These are phyloP conservation scores for Meandrusa payeni DNA, from an alignment of 2,888 invertebrate species.

Conservation along the genomic window DNA sequence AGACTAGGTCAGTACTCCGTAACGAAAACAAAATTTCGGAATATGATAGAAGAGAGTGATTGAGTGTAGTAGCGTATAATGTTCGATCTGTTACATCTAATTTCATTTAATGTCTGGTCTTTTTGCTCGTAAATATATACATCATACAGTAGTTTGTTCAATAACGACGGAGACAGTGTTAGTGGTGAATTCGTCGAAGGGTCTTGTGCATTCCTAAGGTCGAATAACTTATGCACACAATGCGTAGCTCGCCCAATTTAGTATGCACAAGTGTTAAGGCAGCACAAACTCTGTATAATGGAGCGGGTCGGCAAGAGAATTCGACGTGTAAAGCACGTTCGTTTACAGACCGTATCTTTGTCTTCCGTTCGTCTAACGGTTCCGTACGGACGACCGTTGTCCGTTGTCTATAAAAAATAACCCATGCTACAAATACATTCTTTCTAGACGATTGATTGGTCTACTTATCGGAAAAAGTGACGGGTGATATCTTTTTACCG, in stretches of 20 bases:
- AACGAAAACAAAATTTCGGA: too few species aligned
- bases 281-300: conserved; percentile 24
- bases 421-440: conserved; percentile 21
- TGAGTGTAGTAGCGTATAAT: too few species aligned
- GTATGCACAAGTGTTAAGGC: conserved; percentile 28
- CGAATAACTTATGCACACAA: conserved; percentile 23
- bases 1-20: too few species aligned
- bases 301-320: conserved; percentile 26
- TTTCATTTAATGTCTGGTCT: too few species aligned
- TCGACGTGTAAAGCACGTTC: conserved; percentile 34
- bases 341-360: conserved; percentile 31
- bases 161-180: too few species aligned
- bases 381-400: conserved; percentile 30
- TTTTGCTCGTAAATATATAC: too few species aligned
- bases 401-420: conserved; percentile 31
- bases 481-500: too few species aligned
- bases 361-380: conserved; percentile 61
- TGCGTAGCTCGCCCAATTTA: conserved; percentile 26
- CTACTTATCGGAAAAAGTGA: conserved; percentile 4
- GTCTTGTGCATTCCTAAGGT: conserved; percentile 9
- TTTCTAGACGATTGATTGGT: conserved; percentile 3
- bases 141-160: too few species aligned
- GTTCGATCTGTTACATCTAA: too few species aligned
- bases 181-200: neutral
- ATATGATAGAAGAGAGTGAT: too few species aligned